A percentile compares a stretch with the other conserved stretches of the same genome.
Conservation (phyloP, 2,797 vertebrate species). For the Falco peregrinus region DNA sequence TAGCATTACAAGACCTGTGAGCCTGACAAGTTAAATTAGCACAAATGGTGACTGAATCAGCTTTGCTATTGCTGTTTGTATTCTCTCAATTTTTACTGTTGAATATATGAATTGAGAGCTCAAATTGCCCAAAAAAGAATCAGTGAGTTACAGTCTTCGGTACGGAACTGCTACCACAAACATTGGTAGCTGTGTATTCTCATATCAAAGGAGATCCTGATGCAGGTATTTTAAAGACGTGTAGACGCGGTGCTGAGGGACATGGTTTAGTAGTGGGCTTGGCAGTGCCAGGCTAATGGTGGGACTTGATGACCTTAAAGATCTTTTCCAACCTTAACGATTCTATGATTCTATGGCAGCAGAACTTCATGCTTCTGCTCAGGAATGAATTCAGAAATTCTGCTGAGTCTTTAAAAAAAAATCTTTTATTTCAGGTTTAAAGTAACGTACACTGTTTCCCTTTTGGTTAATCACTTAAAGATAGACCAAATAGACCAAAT, state of each 20-base stretch:
- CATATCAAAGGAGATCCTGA: background rate
- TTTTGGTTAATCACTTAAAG: background rate
- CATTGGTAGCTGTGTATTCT: background rate
- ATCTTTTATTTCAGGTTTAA: background rate
- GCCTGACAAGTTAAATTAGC: background rate
- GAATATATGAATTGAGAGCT: background rate
- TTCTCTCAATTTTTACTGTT: slow-evolving; percentile 25
- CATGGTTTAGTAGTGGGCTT: no score
- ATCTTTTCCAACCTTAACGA: no score
- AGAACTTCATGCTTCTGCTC: background rate
- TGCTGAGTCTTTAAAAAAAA: background rate
- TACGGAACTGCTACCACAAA: background rate
- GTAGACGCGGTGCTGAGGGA: no score
- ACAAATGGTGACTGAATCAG: slow-evolving; percentile 10
- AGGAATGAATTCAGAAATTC: background rate
- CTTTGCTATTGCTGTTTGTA: background rate
- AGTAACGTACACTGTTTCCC: background rate
- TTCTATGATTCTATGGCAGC: background rate
- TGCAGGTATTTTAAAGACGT: no score
- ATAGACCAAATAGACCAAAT: background rate
- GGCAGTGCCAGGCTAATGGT: no score
- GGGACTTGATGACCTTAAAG: no score
- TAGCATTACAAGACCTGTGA: background rate
- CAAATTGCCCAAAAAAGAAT: background rate
- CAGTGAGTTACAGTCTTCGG: background rate